Evolutionary conservation across 2,113 vertebrate species (phyloP).

Genomic region (Laterallus jamaicensis): DNA sequence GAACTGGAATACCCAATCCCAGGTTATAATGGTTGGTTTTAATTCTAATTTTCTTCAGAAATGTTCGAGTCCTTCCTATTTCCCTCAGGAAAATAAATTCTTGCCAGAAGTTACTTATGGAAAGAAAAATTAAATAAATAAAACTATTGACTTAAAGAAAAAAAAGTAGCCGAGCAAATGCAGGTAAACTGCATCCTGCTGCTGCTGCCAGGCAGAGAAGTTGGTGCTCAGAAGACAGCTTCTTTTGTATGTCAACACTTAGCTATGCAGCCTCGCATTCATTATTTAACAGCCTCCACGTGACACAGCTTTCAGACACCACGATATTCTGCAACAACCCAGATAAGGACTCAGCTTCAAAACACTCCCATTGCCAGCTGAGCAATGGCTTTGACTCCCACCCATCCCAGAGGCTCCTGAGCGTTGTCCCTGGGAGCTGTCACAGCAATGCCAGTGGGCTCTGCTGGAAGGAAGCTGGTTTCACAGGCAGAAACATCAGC

Average conservation of each 20-base stretch:
- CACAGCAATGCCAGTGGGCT: background rate
- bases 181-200: background rate
- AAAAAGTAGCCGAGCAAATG: background rate
- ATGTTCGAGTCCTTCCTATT: background rate
- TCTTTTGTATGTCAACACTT: background rate
- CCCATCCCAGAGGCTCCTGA: background rate
- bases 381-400: background rate
- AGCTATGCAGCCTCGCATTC: background rate
- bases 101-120: background rate
- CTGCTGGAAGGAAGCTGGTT: background rate
- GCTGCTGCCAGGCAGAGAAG: background rate
- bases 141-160: background rate
- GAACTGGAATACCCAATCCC: background rate
- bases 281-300: conserved; percentile 38
- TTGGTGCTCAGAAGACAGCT: background rate
- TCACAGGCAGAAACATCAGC: background rate
- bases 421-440: background rate
- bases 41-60: background rate
- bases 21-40: background rate
- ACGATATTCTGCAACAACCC: background rate
- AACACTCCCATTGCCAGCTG: background rate
- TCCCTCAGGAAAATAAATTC: background rate
- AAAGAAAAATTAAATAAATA: background rate
- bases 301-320: conserved; percentile 10
- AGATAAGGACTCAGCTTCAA: background rate